phyloP scores from a whole-genome alignment of 2,888 invertebrate species.

The Nemurella pictetii region DNA sequence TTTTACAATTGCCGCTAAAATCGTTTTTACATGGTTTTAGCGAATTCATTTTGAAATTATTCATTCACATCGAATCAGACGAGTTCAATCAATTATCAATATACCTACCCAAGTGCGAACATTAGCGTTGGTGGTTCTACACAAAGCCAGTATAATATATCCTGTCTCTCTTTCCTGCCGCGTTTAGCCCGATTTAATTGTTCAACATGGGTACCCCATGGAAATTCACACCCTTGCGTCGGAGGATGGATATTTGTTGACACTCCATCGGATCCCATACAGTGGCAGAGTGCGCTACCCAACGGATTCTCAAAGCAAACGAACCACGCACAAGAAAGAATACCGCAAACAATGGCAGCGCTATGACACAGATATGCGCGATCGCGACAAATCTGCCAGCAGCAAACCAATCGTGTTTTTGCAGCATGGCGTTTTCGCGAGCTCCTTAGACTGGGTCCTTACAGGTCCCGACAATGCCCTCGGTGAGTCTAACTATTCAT shows the following conservation, averaged over 20 bases:
- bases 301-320: background rate
- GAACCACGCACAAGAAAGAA: background rate
- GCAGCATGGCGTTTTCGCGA: constrained; percentile 55
- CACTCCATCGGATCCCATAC: constrained; percentile 35
- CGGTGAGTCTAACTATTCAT: constrained; percentile 44
- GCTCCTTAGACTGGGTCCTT: constrained; percentile 54
- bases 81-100: too few species aligned
- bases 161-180: too few species aligned
- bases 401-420: constrained; percentile 48
- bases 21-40: too few species aligned
- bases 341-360: constrained; percentile 22
- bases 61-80: too few species aligned
- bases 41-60: too few species aligned
- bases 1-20: too few species aligned
- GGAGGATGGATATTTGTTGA: constrained; percentile 35
- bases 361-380: background rate
- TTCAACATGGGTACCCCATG: constrained; percentile 37
- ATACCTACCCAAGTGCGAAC: too few species aligned
- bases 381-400: constrained; percentile 33
- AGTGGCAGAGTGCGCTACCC: constrained; percentile 23
- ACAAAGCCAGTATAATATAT: background rate
- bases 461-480: constrained; percentile 53
- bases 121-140: too few species aligned
- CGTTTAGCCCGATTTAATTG: constrained; percentile 34
- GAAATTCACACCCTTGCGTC: constrained; percentile 34